Evolutionary conservation across 2,888 invertebrate genomes (phyloP).

Genomic region (Notocelia uddmanniana): DNA sequence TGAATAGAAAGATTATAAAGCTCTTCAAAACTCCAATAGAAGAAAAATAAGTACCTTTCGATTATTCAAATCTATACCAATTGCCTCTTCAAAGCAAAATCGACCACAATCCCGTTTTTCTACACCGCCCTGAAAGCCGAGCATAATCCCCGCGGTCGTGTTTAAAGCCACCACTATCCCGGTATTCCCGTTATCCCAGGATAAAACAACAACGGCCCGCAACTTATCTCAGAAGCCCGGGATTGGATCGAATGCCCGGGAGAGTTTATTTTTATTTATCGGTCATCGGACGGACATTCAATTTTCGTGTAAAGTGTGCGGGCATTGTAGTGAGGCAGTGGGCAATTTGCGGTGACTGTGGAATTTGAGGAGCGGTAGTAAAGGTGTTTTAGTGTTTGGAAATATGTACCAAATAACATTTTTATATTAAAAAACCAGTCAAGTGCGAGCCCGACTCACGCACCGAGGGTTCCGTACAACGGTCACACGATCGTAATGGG

Average conservation of each 20-base stretch:
- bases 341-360: neutral
- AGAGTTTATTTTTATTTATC: conserved; percentile 42
- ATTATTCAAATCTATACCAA: neutral
- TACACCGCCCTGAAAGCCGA: conserved; percentile 3
- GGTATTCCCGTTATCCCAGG: conserved; percentile 18
- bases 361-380: neutral
- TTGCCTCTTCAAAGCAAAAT: conserved; percentile 20
- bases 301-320: conserved; percentile 35
- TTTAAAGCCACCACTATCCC: conserved; percentile 36
- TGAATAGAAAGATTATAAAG: too few species aligned
- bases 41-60: neutral
- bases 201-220: conserved; percentile 35
- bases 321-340: conserved; percentile 5
- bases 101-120: conserved; percentile 10
- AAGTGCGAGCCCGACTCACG: too few species aligned
- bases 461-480: too few species aligned
- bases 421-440: too few species aligned
- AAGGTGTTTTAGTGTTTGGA: too few species aligned
- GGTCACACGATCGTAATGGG: too few species aligned
- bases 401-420: too few species aligned
- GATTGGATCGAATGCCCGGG: conserved; percentile 29
- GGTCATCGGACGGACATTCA: conserved; percentile 30
- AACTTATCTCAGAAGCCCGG: conserved; percentile 39
- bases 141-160: conserved; percentile 34
- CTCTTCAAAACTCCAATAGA: too few species aligned